Percentiles rank a stretch among this genome's conserved stretches.
These are phyloP conservation scores for Leucania comma DNA, from an alignment of 2,888 invertebrate species.

Conservation along the genomic window DNA sequence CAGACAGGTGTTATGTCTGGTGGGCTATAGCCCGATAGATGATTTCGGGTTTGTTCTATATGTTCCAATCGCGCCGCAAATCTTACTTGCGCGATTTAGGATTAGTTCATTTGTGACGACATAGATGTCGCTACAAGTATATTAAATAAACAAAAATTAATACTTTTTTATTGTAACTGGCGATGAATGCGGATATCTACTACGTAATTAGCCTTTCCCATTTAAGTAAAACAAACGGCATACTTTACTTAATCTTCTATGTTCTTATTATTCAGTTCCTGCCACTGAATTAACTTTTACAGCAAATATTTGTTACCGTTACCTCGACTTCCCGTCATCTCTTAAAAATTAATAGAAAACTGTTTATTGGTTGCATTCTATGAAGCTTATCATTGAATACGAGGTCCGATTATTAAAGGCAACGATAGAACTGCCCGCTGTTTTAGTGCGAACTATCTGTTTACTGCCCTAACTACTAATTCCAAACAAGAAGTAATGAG, in stretches of 20 bases:
- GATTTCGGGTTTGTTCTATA: too few species aligned
- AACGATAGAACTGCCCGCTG: constrained; percentile 8
- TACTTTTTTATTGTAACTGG: too few species aligned
- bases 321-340: not conserved
- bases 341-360: constrained; percentile 6
- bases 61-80: too few species aligned
- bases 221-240: too few species aligned
- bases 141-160: too few species aligned
- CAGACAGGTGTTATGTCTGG: too few species aligned
- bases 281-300: not conserved
- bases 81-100: too few species aligned
- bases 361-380: constrained; percentile 12
- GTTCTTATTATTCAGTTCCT: not conserved
- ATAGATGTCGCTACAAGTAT: too few species aligned
- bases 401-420: constrained; percentile 21
- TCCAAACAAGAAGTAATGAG: constrained; percentile 38
- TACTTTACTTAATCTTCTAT: not conserved
- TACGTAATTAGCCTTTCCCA: too few species aligned
- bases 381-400: constrained; percentile 12
- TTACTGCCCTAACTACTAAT: constrained; percentile 45
- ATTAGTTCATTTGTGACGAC: too few species aligned
- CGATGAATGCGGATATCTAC: too few species aligned
- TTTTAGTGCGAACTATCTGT: constrained; percentile 43
- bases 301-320: not conserved
- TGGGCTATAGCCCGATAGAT: too few species aligned